Base-by-base conservation (phyloP, 2,113 vertebrate genomes). In the Cnemophilus loriae region DNA sequence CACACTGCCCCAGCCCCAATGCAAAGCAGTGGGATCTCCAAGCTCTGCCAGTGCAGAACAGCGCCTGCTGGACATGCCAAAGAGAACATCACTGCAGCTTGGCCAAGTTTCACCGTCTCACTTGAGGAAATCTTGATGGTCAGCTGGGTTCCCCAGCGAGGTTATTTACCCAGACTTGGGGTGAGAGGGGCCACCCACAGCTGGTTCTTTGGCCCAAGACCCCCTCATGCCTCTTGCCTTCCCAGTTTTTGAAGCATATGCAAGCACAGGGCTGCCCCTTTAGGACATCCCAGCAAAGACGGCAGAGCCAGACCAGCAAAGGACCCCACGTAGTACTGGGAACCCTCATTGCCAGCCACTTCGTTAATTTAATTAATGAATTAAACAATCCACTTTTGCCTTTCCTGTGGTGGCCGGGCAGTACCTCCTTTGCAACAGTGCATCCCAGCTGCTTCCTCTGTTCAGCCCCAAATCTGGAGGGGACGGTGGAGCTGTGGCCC, bases 191-290 rank as follows among this genome's bases (percentile, higher is more conserved):
- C 30, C 10, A 7, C 17, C 16, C 33, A n/a, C 30, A 59, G n/a
- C 21, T 52, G 23, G 3, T 56, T 57, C 12, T 75, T 32, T 52
- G 33, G 9, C 33, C 74, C 4, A 3, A 75, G 49, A 63, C 16
- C 10, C 5, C 41, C 3, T 12, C 1, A 1, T 2, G 0, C 26
- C 27, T 21, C 32, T 85, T 23, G 2, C 52, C 44, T 46, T 78
- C 55, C 60, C 30, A n/a, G 19, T 35, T 53, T 52, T 87, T 0
- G 0, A 70, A 86, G 57, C 15, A 8, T 33, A 37, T 32, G 8
- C 35, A 75, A 78, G 64, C 19, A 4, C 18, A 23, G 42, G 37
- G 24, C 71, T 0, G 0, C 22, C n/a, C 19, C 2, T 0, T 16
- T 33, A 27, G 73, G 55, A 35, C 77, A 70, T 74, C 46, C 16